Percentiles rank a stretch among this genome's conserved stretches.
Evolutionary conservation across 2,113 vertebrate species (phyloP).

Genomic region (Syngnathoides biaculeatus): DNA sequence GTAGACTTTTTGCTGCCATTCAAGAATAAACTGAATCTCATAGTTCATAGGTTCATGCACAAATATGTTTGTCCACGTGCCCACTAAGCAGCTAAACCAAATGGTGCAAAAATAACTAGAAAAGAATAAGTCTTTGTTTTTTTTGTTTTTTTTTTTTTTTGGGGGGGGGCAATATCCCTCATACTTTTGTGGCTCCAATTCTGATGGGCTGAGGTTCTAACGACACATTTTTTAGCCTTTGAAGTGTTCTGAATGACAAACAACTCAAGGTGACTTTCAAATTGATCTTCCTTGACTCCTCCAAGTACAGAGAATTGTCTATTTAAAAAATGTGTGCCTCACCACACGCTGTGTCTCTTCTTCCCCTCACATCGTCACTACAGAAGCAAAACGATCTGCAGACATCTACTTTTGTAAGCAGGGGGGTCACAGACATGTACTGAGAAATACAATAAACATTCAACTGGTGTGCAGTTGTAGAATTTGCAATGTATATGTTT

Average conservation of each 20-base stretch:
- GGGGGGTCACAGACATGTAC: no score
- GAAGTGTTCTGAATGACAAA: slow-evolving; percentile 57
- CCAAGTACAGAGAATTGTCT: slow-evolving; percentile 29
- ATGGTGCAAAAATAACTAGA: slow-evolving; percentile 57
- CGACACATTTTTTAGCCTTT: slow-evolving; percentile 34
- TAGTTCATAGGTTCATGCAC: not conserved
- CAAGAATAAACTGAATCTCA: no score
- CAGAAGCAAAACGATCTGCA: slow-evolving; percentile 12
- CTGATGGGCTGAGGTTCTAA: slow-evolving; percentile 41
- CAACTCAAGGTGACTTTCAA: slow-evolving; percentile 44
- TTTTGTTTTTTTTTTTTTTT: no score
- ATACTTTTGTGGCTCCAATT: slow-evolving; percentile 37
- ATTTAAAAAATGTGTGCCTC: slow-evolving; percentile 36
- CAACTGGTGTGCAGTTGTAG: not conserved
- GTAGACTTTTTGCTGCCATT: no score
- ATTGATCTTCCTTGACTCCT: slow-evolving; percentile 43
- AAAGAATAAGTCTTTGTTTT: slow-evolving; percentile 40
- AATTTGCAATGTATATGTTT: no score
- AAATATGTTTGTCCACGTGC: slow-evolving; percentile 10
- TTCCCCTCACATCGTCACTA: not conserved
- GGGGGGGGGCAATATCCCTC: slow-evolving; percentile 19
- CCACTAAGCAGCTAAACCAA: slow-evolving; percentile 38
- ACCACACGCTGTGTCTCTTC: slow-evolving; percentile 12
- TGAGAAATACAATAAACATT: not conserved
- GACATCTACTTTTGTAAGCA: not conserved